phyloP scores from a whole-genome alignment of 2,797 vertebrate species.

The Gouania willdenowi region DNA sequence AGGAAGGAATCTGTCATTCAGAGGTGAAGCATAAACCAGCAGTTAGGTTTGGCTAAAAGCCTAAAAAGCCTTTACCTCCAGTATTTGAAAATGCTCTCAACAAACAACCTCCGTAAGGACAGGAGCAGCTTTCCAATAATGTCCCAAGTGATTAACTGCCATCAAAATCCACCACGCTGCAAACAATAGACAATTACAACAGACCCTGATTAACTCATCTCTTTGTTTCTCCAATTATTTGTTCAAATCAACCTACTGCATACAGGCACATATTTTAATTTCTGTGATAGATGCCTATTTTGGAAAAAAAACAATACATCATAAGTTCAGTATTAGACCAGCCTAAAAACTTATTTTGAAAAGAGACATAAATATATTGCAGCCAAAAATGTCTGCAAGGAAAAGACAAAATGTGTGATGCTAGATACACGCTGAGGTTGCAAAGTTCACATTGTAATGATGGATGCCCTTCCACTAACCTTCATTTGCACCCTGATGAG shows the following conservation, averaged over 20 bases:
- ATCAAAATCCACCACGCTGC: constrained; percentile 1
- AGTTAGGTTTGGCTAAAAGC: constrained; percentile 26
- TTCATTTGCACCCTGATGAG: constrained; percentile 50
- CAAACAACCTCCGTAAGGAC: constrained; percentile 19
- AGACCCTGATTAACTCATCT: neutral
- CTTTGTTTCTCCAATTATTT: no score
- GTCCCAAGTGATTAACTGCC: constrained; percentile 3
- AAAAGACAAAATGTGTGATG: no score
- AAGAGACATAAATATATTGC: no score
- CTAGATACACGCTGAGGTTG: constrained; percentile 29
- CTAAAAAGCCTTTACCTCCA: constrained; percentile 47
- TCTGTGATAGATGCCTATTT: no score
- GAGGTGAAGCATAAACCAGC: constrained; percentile 26
- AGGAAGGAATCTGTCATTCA: constrained; percentile 57
- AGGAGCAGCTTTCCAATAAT: constrained; percentile 13
- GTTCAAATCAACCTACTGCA: no score
- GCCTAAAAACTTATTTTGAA: no score
- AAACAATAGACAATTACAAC: neutral
- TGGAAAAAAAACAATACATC: no score
- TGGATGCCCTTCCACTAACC: constrained; percentile 45
- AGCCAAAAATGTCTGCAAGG: no score
- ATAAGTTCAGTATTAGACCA: no score
- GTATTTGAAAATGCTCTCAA: constrained; percentile 41
- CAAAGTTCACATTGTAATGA: constrained; percentile 40
- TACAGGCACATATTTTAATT: no score